phyloP scores from a whole-genome alignment of 2,797 vertebrate species.

The Siniperca obscura region DNA sequence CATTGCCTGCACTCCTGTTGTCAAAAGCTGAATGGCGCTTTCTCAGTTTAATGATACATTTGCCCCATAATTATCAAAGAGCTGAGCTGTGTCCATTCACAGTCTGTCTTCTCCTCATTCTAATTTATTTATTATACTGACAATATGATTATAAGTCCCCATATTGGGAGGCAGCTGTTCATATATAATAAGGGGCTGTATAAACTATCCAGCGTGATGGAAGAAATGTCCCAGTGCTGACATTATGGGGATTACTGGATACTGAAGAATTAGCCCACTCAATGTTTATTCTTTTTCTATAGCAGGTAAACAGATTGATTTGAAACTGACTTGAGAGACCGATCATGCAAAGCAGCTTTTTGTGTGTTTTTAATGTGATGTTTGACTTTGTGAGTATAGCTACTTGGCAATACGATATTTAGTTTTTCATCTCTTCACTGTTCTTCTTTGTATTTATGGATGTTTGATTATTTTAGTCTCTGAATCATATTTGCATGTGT shows the following conservation, averaged over 20 bases:
- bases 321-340: slow-evolving; percentile 16
- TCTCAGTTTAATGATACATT: slow-evolving; percentile 63
- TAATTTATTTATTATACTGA: slow-evolving; percentile 67
- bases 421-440: neutral
- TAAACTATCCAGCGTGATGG: slow-evolving; percentile 49
- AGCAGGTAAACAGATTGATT: slow-evolving; percentile 35
- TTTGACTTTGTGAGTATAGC: slow-evolving; percentile 15
- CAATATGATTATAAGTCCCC: slow-evolving; percentile 27
- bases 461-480: slow-evolving; percentile 24
- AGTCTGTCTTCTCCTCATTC: slow-evolving; percentile 55
- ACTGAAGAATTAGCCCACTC: slow-evolving; percentile 39
- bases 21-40: slow-evolving; percentile 53
- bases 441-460: slow-evolving; percentile 17
- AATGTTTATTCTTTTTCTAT: slow-evolving; percentile 35
- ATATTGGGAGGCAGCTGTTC: slow-evolving; percentile 75
- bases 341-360: slow-evolving; percentile 5
- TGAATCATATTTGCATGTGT: slow-evolving; percentile 17
- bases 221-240: slow-evolving; percentile 48
- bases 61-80: slow-evolving; percentile 65
- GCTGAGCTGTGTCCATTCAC: slow-evolving; percentile 64
- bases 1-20: slow-evolving; percentile 35
- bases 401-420: neutral
- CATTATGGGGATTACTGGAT: slow-evolving; percentile 58
- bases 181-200: slow-evolving; percentile 41
- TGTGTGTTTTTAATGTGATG: slow-evolving; percentile 10